phyloP scores from a whole-genome alignment of 1,140 invertebrate species.

The Delia radicum region DNA sequence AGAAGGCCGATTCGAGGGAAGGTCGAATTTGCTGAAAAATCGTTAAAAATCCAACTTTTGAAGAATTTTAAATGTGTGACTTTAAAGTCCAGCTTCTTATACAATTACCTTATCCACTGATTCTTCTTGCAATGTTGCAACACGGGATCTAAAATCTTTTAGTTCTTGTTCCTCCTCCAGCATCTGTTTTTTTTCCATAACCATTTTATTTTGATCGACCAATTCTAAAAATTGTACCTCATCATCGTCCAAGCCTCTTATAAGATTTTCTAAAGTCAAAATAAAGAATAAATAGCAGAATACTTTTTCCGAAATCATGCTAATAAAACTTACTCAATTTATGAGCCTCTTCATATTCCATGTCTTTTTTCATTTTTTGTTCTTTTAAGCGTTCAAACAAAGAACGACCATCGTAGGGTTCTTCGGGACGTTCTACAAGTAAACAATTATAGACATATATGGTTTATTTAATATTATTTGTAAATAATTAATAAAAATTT shows the following conservation, averaged over 20 bases:
- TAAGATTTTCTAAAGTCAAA: constrained; percentile 79
- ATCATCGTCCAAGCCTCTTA: constrained; percentile 91
- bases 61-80: too few species aligned
- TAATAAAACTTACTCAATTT: constrained; percentile 74
- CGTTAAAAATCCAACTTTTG: too few species aligned
- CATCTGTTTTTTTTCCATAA: constrained; percentile 77
- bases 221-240: constrained; percentile 91
- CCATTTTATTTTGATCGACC: constrained; percentile 81
- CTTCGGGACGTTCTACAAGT: constrained; percentile 78
- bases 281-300: constrained; percentile 25
- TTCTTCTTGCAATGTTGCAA: constrained; percentile 77
- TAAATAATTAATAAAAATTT: constrained; percentile 44
- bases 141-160: constrained; percentile 76
- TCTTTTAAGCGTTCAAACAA: constrained; percentile 88
- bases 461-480: neutral
- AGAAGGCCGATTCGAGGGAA: too few species aligned
- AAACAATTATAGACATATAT: neutral
- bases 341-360: constrained; percentile 92
- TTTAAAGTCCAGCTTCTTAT: neutral
- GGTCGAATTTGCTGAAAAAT: too few species aligned
- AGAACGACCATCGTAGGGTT: constrained; percentile 76
- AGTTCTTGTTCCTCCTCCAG: constrained; percentile 80
- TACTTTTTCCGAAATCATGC: neutral
- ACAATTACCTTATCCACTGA: constrained; percentile 64
- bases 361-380: constrained; percentile 85